A percentile compares a stretch with the other conserved stretches of the same genome.
These are phyloP conservation scores for Marmota flaviventris DNA, from an alignment of 2,113 vertebrate species.

Conservation along the genomic window DNA sequence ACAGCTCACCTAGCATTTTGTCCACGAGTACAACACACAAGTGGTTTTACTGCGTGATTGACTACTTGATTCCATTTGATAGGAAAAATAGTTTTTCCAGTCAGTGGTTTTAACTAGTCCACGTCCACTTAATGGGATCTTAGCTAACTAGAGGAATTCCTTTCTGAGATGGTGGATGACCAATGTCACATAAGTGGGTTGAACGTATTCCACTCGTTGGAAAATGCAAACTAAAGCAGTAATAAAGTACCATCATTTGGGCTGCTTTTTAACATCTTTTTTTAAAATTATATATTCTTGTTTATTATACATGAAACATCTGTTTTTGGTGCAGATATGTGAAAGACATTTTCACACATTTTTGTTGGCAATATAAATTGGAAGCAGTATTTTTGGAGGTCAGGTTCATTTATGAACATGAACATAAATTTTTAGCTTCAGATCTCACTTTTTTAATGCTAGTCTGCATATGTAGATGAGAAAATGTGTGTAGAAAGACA, in stretches of 20 bases:
- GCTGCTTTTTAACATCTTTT: neutral
- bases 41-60: neutral
- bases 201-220: neutral
- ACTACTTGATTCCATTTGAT: neutral
- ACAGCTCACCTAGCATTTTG: neutral
- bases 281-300: too few relatives aligned
- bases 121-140: neutral
- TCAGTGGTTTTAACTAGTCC: neutral
- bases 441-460: neutral
- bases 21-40: neutral
- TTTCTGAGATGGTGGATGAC: neutral
- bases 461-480: neutral
- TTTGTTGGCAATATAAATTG: neutral
- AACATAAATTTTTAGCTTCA: neutral
- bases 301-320: too few relatives aligned
- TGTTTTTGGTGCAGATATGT: neutral
- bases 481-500: neutral
- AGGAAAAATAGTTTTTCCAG: conserved; percentile 20
- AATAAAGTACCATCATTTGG: neutral
- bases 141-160: neutral
- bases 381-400: neutral
- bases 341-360: neutral
- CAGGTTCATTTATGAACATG: too few relatives aligned
- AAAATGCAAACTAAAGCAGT: neutral
- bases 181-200: neutral